Evolutionary conservation across 92 coral and sea anemone species (phyloP), one percentile per base, ranked within the genome.

Genomic region (Pocillopora grandis): DNA sequence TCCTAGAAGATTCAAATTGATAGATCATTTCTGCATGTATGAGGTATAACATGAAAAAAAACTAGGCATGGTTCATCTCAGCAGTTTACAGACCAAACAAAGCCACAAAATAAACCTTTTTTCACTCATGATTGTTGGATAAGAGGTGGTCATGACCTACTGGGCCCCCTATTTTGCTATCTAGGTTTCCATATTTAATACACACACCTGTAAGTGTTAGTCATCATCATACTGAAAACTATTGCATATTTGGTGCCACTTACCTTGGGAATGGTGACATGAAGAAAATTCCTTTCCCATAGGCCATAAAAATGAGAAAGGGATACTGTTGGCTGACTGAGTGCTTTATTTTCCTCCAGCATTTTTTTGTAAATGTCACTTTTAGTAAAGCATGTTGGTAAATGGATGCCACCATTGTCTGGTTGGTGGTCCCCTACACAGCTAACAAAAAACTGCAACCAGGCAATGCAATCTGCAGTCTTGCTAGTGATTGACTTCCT

Each of bases 401-500:
- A 74, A 65, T 90, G 93, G 36, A 90, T 81, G 12, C 70, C 58
- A 33, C 75, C 73, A 21, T 59, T 81, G 75, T 90, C 91, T 37
- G 93, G 88, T 65, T 87, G 93, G 57, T 87, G 85, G 60, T 87
- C 88, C 6, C 93, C 93, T 76, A 90, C 84, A 19, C 85, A 84
- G 14, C 57, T 69, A 3, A 88, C 27, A 23, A 23, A 23, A 23
- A 19, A 56, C 73, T 60, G 78, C 62, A 61, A 68, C 62, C 87
- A 82, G 64, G 57, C 77, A 13, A 76, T 83, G 18, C 91, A 85
- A 70, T 77, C 79, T 60, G 81, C 82, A 15, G 74, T 61, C 10
- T 74, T n/a, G n/a, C n/a, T n/a, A n/a, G n/a, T n/a, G n/a, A n/a
- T n/a, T n/a, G n/a, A n/a, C n/a, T n/a, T n/a, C n/a, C n/a, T n/a